Conservation (phyloP, 2,797 vertebrate genomes). For the Tokudaia muenninki region DNA sequence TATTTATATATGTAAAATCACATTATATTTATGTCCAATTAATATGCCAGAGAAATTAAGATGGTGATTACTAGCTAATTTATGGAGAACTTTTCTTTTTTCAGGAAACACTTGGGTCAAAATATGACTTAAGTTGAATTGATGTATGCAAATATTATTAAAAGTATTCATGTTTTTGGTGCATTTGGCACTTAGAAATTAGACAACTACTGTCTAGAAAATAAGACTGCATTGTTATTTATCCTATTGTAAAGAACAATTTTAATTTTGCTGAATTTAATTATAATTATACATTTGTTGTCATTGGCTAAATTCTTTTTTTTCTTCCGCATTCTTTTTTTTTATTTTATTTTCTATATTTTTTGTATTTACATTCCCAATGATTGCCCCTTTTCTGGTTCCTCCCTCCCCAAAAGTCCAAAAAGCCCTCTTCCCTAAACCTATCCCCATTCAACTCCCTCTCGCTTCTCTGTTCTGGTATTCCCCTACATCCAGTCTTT, state of each 20-base stretch:
- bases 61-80: background rate
- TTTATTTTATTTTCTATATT: no score
- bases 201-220: background rate
- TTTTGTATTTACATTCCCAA: no score
- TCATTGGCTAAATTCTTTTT: background rate
- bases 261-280: background rate
- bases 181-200: background rate
- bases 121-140: background rate
- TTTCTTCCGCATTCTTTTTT: no score
- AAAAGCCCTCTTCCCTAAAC: no score
- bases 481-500: no score
- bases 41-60: background rate
- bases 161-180: background rate
- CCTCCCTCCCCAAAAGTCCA: no score
- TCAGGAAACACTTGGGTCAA: background rate
- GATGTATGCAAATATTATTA: background rate
- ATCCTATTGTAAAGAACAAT: background rate
- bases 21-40: background rate
- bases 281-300: background rate
- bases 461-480: no score
- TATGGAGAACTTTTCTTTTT: background rate
- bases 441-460: no score
- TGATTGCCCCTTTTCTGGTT: no score
- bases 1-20: background rate
- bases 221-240: background rate